Conservation (phyloP, 2,797 vertebrate genomes). For the Liasis olivaceus region DNA sequence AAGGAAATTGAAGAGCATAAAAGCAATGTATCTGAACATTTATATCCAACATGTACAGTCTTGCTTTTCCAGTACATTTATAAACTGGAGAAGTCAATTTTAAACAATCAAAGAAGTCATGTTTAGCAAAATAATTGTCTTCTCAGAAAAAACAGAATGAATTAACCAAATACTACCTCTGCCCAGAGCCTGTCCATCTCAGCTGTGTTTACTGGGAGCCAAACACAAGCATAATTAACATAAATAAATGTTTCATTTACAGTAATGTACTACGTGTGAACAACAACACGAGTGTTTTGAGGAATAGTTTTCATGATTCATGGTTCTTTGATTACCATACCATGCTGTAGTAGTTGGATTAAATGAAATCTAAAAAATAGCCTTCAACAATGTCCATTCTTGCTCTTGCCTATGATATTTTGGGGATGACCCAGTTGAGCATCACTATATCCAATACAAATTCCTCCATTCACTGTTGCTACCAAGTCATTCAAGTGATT, state of each 20-base stretch:
- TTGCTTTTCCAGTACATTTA: background rate
- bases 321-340: too few species aligned
- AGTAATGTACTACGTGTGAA: background rate
- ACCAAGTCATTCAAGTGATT: slow-evolving; percentile 77
- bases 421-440: slow-evolving; percentile 87
- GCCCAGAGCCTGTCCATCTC: background rate
- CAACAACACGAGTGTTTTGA: background rate
- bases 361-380: background rate
- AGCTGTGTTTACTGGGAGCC: background rate
- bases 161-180: background rate
- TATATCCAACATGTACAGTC: background rate
- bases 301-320: background rate
- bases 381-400: background rate
- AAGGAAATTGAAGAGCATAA: background rate
- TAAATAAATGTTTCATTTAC: background rate
- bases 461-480: slow-evolving; percentile 80
- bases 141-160: background rate
- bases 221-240: background rate
- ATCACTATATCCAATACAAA: slow-evolving; percentile 84
- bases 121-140: background rate
- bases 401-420: slow-evolving; percentile 82
- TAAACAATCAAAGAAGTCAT: background rate
- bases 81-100: background rate
- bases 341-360: background rate
- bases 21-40: background rate